Percentiles rank a stretch among this genome's conserved stretches.
These are phyloP conservation scores for Dufourea novaeangliae DNA, from an alignment of 1,140 invertebrate species.

Conservation along the genomic window DNA sequence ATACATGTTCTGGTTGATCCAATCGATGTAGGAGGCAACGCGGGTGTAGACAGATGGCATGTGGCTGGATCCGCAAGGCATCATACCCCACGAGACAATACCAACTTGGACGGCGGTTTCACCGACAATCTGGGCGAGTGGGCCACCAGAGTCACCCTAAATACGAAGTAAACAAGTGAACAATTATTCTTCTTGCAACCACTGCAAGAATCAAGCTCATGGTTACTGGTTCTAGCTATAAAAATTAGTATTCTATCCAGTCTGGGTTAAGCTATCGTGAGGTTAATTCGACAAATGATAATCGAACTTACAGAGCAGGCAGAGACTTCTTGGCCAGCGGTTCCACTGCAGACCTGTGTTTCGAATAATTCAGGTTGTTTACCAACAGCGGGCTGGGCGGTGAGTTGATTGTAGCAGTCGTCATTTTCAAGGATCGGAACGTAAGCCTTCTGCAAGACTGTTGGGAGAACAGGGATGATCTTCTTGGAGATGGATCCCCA, in stretches of 20 bases:
- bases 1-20: conserved; percentile 63
- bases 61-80: conserved; percentile 85
- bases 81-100: conserved; percentile 89
- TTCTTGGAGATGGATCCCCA: conserved; percentile 78
- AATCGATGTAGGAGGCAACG: conserved; percentile 83
- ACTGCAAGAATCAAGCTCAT: too few relatives aligned
- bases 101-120: conserved; percentile 80
- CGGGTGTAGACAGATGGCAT: conserved; percentile 88
- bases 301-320: conserved; percentile 55
- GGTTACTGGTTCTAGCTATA: too few relatives aligned
- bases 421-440: conserved; percentile 64
- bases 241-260: too few relatives aligned
- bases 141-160: conserved; percentile 86
- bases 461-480: conserved; percentile 40
- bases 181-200: not conserved
- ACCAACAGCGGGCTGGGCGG: not conserved
- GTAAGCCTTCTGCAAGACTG: conserved; percentile 65
- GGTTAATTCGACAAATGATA: not conserved
- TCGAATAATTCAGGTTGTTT: conserved; percentile 15
- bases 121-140: conserved; percentile 79
- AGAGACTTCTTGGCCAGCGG: conserved; percentile 19
- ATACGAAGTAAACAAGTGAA: not conserved
- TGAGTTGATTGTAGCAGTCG: conserved; percentile 33
- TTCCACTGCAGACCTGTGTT: conserved; percentile 50
- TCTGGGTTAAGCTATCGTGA: too few relatives aligned